Percentiles rank a stretch among this genome's conserved stretches.
phyloP scores from a whole-genome alignment of 1,140 invertebrate genomes.

The Macrotrachela quadricornifera region DNA sequence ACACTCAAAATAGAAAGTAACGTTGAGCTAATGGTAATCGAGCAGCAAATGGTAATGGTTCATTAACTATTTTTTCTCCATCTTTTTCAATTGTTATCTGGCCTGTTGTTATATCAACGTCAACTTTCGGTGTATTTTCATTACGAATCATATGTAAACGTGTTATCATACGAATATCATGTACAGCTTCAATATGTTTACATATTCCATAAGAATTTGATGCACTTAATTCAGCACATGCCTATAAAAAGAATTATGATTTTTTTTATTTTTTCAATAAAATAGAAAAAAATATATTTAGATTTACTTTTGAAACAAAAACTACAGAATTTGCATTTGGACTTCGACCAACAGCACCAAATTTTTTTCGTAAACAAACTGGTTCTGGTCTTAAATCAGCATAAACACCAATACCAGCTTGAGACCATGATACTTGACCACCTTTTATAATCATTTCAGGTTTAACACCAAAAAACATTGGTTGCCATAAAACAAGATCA shows the following conservation, averaged over 20 bases:
- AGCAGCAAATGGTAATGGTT: no score
- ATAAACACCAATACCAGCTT: slow-evolving; percentile 18
- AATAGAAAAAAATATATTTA: slow-evolving; percentile 11
- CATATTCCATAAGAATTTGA: slow-evolving; percentile 17
- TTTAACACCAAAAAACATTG: slow-evolving; percentile 29
- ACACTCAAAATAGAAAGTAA: no score
- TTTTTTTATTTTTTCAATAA: neutral
- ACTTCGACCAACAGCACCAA: slow-evolving; percentile 22
- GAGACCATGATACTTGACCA: slow-evolving; percentile 26
- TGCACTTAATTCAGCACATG: slow-evolving; percentile 12
- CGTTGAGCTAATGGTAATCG: no score
- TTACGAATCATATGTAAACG: no score
- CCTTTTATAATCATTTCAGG: slow-evolving; percentile 29
- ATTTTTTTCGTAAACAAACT: slow-evolving; percentile 11
- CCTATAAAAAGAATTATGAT: slow-evolving; percentile 9
- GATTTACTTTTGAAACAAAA: slow-evolving; percentile 24
- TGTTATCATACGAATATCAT: slow-evolving; percentile 13
- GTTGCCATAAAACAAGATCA: slow-evolving; percentile 27
- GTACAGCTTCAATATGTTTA: slow-evolving; percentile 17
- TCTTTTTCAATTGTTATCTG: no score
- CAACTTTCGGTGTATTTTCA: no score
- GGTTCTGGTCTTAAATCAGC: slow-evolving; percentile 24
- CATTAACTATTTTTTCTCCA: no score
- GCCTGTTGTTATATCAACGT: no score
- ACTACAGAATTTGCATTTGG: slow-evolving; percentile 21